phyloP scores from a whole-genome alignment of 2,888 invertebrate species.

The Linhomoeus sp. region DNA sequence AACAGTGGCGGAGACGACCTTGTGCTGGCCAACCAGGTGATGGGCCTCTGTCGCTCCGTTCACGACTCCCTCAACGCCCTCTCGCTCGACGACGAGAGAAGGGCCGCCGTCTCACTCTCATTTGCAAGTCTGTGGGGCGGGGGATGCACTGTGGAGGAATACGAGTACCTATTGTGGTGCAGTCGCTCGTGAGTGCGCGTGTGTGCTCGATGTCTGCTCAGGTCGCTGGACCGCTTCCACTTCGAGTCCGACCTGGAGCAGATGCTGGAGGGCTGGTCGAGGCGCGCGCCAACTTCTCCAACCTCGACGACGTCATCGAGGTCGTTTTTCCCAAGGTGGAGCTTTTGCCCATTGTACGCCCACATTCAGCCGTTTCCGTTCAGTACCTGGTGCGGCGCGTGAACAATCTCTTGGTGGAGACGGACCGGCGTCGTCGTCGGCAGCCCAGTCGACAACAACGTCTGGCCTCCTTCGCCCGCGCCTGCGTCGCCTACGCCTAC shows the following conservation, averaged over 20 bases:
- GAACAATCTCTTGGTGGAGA: slow-evolving; percentile 47
- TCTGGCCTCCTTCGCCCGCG: slow-evolving; percentile 62
- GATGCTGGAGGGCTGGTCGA: slow-evolving; percentile 77
- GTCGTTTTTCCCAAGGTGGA: too few relatives aligned
- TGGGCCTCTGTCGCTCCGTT: slow-evolving; percentile 65
- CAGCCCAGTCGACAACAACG: slow-evolving; percentile 12
- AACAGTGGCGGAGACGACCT: too few relatives aligned
- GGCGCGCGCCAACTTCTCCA: slow-evolving; percentile 66
- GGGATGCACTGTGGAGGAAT: too few relatives aligned
- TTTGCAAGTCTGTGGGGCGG: too few relatives aligned
- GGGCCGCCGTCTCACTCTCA: not conserved
- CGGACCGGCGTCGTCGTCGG: slow-evolving; percentile 35
- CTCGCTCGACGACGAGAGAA: slow-evolving; percentile 28
- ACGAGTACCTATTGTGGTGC: too few relatives aligned
- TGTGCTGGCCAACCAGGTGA: slow-evolving; percentile 46
- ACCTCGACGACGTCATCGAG: slow-evolving; percentile 61
- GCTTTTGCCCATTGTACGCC: too few relatives aligned
- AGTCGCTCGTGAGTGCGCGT: too few relatives aligned
- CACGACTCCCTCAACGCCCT: slow-evolving; percentile 46
- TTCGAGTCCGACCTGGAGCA: slow-evolving; percentile 65
- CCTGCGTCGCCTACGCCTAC: slow-evolving; percentile 82
- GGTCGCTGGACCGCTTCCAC: slow-evolving; percentile 38
- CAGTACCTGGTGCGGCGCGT: slow-evolving; percentile 45
- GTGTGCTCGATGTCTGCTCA: too few relatives aligned
- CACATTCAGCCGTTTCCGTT: too few relatives aligned